Evolutionary conservation across 2,888 invertebrate genomes (phyloP), one percentile per base, ranked within the genome.

Genomic region (Eulithis prunata): DNA sequence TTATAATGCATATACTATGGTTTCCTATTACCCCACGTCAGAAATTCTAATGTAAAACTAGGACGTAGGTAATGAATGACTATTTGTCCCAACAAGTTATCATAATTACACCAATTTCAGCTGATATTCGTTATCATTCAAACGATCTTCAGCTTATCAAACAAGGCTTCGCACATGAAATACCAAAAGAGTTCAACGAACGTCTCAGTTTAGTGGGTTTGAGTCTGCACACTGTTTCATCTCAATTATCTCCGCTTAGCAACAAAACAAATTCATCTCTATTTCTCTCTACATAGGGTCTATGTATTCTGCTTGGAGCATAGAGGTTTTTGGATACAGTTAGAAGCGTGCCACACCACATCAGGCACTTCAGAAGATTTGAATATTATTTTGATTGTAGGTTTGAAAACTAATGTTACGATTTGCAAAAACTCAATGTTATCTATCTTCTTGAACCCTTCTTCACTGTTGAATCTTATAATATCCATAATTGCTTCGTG

Each of bases 171-270:
- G 5, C 12, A 41, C 58, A 45, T 51, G 32, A 68, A 74, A 70
- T 73, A 66, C 71, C 75, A 68, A 67, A 56, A 74, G 65, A 74
- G 83, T 80, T 82, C 82, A 82, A 75, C 73, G 83, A 65, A 77
- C 83, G 81, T 72, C 69, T 75, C 78, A 75, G 66, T 76, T 72
- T 70, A 69, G 67, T 66, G 75, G 61, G 65, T 67, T 62, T 72
- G 74, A 75, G 74, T 79, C 71, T 71, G 75, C 71, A 72, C 75
- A 71, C 70, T 64, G 62, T 71, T 62, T 70, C 65, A 67, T 63
- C 62, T 59, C 63, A 68, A 36, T 64, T 66, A 57, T 62, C 57
- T 32, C 13, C 13, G n/a, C 7, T 41, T 13, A 53, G 52, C 57
- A 68, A 43, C 43, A 57, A 52, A 28, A 54, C 49, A 75, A 62